Evolutionary conservation across 2,797 vertebrate species (phyloP).

Genomic region (Picus viridis): DNA sequence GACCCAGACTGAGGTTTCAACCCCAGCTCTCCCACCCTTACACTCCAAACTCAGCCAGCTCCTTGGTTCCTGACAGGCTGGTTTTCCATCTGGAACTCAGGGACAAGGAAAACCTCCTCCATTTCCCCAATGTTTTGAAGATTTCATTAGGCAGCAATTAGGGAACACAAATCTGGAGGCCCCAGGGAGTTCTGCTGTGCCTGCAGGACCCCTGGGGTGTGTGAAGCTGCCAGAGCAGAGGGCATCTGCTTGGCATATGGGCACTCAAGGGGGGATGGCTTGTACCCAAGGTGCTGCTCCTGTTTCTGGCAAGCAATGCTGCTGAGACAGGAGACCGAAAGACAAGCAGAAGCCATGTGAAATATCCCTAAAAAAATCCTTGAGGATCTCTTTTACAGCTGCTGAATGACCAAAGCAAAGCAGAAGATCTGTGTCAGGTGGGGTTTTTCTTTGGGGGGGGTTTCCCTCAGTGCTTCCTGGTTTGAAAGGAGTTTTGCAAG

Average conservation of each 20-base stretch:
- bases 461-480: background rate
- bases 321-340: background rate
- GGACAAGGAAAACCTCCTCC: background rate
- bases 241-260: background rate
- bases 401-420: background rate
- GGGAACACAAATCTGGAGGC: background rate
- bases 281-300: background rate
- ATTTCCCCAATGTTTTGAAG: background rate
- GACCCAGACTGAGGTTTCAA: background rate
- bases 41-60: background rate
- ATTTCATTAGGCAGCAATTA: background rate
- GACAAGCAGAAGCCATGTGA: accelerated
- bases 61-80: background rate
- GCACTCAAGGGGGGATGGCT: background rate
- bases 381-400: background rate
- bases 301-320: background rate
- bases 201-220: background rate
- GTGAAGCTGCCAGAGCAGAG: background rate
- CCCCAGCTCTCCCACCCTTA: background rate
- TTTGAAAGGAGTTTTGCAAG: background rate
- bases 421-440: background rate
- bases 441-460: background rate
- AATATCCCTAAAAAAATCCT: background rate
- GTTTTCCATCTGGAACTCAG: background rate
- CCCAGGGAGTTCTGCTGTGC: accelerated